A percentile compares a stretch with the other conserved stretches of the same genome.
Conservation (phyloP, 1,140 invertebrate genomes). For the Drosophila aff. region DNA sequence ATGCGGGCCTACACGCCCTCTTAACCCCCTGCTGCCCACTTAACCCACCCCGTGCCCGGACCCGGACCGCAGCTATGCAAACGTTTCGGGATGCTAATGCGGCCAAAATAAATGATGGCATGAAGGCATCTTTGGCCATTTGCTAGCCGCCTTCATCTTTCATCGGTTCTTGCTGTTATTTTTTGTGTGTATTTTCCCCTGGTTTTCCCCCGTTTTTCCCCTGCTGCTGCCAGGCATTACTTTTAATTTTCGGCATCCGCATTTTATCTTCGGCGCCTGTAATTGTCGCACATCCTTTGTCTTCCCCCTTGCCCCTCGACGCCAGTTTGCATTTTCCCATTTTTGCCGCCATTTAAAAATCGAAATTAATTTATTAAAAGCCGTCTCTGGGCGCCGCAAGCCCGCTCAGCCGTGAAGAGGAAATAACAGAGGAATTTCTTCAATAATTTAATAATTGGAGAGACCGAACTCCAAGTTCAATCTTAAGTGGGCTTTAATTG, state of each 20-base stretch:
- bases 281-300: conserved; percentile 42
- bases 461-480: neutral
- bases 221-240: conserved; percentile 11
- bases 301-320: neutral
- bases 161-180: conserved; percentile 10
- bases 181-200: neutral
- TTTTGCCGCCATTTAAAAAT: conserved; percentile 3
- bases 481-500: neutral
- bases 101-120: conserved; percentile 45
- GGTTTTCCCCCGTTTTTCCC: neutral
- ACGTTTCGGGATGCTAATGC: conserved; percentile 39
- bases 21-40: conserved; percentile 5
- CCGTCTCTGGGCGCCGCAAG: too few relatives aligned
- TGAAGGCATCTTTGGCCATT: conserved; percentile 30
- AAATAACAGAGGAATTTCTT: neutral
- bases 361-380: conserved; percentile 26
- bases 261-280: conserved; percentile 49
- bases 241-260: conserved; percentile 49
- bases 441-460: conserved; percentile 9
- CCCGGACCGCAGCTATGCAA: conserved; percentile 32
- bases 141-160: conserved; percentile 49
- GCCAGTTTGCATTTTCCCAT: conserved; percentile 5
- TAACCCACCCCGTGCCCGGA: neutral
- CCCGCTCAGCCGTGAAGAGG: neutral
- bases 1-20: conserved; percentile 7